Evolutionary conservation across 2,797 vertebrate genomes (phyloP), one percentile per base, ranked within the genome.

Genomic region (Oophaga sylvatica): DNA sequence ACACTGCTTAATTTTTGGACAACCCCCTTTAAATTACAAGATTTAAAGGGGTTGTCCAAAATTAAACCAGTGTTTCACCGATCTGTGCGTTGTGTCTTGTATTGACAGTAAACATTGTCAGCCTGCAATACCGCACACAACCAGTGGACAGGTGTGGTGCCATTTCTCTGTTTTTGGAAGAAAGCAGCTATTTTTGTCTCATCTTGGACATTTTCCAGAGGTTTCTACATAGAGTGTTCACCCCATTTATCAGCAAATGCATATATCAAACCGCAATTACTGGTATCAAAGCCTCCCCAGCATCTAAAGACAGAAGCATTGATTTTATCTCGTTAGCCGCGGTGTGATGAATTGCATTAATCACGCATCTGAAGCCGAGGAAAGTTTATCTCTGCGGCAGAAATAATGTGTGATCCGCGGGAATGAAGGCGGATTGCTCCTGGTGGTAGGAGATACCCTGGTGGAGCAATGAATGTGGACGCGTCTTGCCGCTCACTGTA

Each of bases 321-420:
- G 84, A 89, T 89, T 86, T 86, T 83, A 86, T 86, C 88, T 86
- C 35, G 71, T 89, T 89, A 89, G 84, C 71, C 19, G 70, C 29
- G 84, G 87, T 81, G 87, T 77, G 88, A 89, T 89, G 84, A 81
- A 89, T 89, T 83, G 86, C 73, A 89, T 89, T 89, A 89, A 89
- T 83, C 88, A 89, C 79, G 88, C 75, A 89, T 89, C 88, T 86
- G 77, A 89, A 83, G 80, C 71, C 57, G 73, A 63, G 70, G 87
- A 77, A 85, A 82, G 83, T 89, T 89, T 89, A 80, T 86, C 84
- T 86, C 60, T 79, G 80, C 84, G 56, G 60, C 76, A 83, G 70
- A 89, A 86, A 89, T 86, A 35, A 48, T 71, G 35, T 86, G 76
- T 86, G 84, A 89, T 86, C 88, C 81, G 71, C 19, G 29, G 80